Evolutionary conservation across 1,140 invertebrate genomes (phyloP).

Genomic region (Brachionus manjavacas): DNA sequence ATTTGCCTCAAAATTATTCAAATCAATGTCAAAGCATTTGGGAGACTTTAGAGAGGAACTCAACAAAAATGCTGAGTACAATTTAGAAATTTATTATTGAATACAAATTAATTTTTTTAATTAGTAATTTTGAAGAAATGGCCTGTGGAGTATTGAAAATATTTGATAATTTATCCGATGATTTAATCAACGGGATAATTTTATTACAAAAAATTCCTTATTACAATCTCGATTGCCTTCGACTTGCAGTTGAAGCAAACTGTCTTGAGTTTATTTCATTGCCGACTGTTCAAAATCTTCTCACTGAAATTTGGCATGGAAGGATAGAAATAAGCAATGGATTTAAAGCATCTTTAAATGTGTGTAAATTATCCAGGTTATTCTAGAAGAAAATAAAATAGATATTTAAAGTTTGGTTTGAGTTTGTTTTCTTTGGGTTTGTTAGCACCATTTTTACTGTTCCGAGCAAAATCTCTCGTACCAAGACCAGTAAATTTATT

Average conservation of each 20-base stretch:
- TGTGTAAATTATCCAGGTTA: background rate
- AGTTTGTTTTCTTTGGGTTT: background rate
- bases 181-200: conserved; percentile 37
- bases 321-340: background rate
- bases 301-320: conserved; percentile 39
- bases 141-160: conserved; percentile 50
- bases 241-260: conserved; percentile 15
- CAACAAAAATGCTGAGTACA: conserved; percentile 43
- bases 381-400: background rate
- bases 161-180: conserved; percentile 39
- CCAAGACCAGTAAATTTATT: background rate
- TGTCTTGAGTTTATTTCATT: conserved; percentile 20
- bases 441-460: background rate
- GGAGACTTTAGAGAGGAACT: conserved; percentile 48
- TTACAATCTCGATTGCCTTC: conserved; percentile 30
- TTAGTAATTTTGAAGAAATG: conserved; percentile 51
- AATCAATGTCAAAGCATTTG: conserved; percentile 47
- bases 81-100: background rate
- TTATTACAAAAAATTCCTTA: conserved; percentile 35
- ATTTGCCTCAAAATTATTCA: conserved; percentile 49
- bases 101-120: background rate
- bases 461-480: background rate
- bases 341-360: background rate
- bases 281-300: conserved; percentile 27
- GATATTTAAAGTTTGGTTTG: background rate